Evolutionary conservation across 2,113 vertebrate genomes (phyloP), one percentile per base, ranked within the genome.

Genomic region (Lagenorhynchus albirostris): DNA sequence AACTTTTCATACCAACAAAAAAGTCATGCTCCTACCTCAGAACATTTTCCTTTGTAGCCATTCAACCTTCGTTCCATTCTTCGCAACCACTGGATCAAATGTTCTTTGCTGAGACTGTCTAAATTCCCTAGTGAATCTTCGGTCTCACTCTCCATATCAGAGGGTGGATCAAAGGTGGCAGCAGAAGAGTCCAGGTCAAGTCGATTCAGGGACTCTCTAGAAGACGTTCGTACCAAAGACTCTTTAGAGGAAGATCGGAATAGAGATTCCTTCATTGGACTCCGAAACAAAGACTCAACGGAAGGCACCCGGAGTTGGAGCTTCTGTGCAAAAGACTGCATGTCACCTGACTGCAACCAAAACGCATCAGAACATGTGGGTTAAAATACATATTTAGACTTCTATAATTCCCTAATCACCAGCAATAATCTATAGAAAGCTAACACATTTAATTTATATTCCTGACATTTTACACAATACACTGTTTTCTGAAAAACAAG

Each of bases 101-200:
- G 99, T 18, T 99, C 99, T 97, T 99, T 99, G 92, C 98, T 99
- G 71, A 99, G 98, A 38, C 98, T 96, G 82, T 99, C 99, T 0
- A 76, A 60, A 7, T 89, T 99, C 65, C 99, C 99, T 0, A 91
- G 70, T 0, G 98, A 95, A 60, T 99, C 99, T 97, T 99, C 99
- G 0, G 99, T 98, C 97, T 99, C 99, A 1, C 99, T 99, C 98
- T 99, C 99, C 53, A 99, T 98, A 86, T 99, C 99, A 0, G 99
- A 99, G 1, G 99, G 98, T 2, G 99, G 99, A 80, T 99, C 99
- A 31, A 99, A 99, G 5, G 98, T 58, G 2, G 99, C 98, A 6
- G 86, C 26, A 1, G 98, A 20, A 21, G 98, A 94, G 3, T 98
- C 99, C 63, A 99, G 98, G 29, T 99, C 99, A 53, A 99, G 95